Conservation (phyloP, 92 coral and sea anemone genomes). For the Anthopleura xanthogrammica region DNA sequence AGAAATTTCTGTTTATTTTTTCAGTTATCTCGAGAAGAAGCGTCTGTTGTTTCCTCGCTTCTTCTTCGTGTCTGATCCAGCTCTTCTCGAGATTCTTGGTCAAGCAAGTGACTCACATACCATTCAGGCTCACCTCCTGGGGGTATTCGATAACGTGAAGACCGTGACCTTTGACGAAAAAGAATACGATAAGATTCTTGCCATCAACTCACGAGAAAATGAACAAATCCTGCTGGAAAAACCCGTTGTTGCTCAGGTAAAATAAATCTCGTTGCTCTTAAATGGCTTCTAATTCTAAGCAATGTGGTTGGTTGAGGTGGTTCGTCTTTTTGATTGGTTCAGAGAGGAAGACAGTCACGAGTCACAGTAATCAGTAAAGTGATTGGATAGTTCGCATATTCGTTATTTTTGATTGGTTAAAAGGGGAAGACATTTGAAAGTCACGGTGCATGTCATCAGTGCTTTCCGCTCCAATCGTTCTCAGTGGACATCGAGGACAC, state of each 20-base stretch:
- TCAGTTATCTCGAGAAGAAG: constrained; percentile 94
- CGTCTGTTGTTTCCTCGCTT: constrained; percentile 98
- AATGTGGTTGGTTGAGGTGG: background rate
- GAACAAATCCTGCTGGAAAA: constrained; percentile 88
- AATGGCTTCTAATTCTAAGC: background rate
- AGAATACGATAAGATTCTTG: constrained; percentile 92
- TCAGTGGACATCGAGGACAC: too few relatives aligned
- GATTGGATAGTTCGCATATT: too few relatives aligned
- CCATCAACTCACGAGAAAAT: constrained; percentile 87
- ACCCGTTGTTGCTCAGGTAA: constrained; percentile 96
- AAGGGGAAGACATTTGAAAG: too few relatives aligned
- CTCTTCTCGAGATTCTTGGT: constrained; percentile 94
- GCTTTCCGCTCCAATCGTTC: too few relatives aligned
- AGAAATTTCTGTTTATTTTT: background rate
- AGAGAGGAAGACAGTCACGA: too few relatives aligned
- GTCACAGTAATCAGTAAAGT: too few relatives aligned
- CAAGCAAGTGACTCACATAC: constrained; percentile 99
- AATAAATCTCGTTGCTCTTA: too few relatives aligned
- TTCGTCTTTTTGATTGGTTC: too few relatives aligned
- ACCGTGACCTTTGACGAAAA: constrained; percentile 96
- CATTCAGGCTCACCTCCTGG: constrained; percentile 93
- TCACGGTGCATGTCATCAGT: too few relatives aligned
- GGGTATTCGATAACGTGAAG: constrained; percentile 93
- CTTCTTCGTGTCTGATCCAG: constrained; percentile 99
- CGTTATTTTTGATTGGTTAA: too few relatives aligned